phyloP scores from a whole-genome alignment of 2,113 vertebrate genomes.

The Marcusenius ussheri region DNA sequence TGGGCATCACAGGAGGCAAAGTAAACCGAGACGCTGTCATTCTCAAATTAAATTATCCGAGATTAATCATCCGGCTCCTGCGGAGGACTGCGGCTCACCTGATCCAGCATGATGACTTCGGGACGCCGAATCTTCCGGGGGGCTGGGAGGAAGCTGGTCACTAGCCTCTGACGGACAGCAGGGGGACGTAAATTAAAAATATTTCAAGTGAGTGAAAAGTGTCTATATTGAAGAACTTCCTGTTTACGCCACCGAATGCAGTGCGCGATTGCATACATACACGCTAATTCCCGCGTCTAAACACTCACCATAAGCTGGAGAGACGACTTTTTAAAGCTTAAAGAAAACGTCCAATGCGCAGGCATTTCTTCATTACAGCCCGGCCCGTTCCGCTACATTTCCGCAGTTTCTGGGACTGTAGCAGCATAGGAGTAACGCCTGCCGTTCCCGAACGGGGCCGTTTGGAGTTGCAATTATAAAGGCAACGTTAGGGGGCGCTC shows the following conservation, averaged over 20 bases:
- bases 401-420: neutral
- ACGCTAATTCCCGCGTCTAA: neutral
- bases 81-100: neutral
- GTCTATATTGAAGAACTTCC: neutral
- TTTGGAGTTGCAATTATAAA: neutral
- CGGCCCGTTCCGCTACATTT: neutral
- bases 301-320: neutral
- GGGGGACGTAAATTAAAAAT: neutral
- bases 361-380: neutral
- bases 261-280: neutral
- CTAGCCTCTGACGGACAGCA: neutral
- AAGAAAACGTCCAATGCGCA: neutral
- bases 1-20: neutral
- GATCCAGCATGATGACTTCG: neutral
- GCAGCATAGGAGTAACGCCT: neutral
- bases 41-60: neutral
- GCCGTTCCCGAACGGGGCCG: neutral
- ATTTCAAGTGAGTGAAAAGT: neutral
- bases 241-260: neutral
- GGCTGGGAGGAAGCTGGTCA: conserved; percentile 1
- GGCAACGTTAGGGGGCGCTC: neutral
- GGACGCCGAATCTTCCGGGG: neutral
- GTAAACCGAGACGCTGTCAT: neutral
- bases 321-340: neutral
- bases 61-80: neutral